Evolutionary conservation across 2,113 vertebrate species (phyloP).

Genomic region (Diadophis punctatus): DNA sequence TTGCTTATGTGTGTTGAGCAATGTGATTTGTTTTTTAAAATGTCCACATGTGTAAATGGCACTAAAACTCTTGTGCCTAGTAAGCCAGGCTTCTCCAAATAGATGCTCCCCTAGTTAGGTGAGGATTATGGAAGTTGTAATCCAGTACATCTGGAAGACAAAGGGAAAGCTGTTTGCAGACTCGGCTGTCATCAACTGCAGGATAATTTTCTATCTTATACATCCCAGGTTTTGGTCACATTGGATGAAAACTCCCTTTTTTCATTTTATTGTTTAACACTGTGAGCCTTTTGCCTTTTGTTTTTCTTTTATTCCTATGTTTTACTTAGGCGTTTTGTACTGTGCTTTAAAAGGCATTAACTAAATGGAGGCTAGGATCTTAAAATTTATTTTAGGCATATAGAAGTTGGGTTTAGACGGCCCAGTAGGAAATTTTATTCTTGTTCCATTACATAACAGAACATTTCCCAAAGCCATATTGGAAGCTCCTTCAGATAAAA

Average conservation of each 20-base stretch:
- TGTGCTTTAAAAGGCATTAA: background rate
- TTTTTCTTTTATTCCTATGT: background rate
- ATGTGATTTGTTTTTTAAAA: constrained; percentile 21
- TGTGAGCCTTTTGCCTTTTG: background rate
- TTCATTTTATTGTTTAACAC: background rate
- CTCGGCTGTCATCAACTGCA: background rate
- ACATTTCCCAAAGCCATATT: background rate
- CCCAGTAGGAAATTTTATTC: background rate
- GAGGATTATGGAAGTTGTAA: background rate
- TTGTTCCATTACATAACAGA: background rate
- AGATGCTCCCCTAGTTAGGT: background rate
- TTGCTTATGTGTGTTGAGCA: constrained; percentile 9
- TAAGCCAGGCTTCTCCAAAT: background rate
- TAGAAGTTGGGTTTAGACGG: background rate
- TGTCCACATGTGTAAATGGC: constrained; percentile 15
- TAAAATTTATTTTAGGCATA: background rate
- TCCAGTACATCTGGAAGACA: background rate
- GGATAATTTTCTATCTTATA: background rate
- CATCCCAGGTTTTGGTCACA: background rate
- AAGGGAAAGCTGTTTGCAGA: background rate
- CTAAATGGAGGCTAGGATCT: background rate
- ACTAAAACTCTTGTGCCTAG: constrained; percentile 10
- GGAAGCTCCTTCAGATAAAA: background rate
- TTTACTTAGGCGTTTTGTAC: background rate
- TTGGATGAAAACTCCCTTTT: background rate